These are phyloP conservation scores for Anagrus nilaparvatae DNA, from an alignment of 1,140 invertebrate species.

Conservation along the genomic window DNA sequence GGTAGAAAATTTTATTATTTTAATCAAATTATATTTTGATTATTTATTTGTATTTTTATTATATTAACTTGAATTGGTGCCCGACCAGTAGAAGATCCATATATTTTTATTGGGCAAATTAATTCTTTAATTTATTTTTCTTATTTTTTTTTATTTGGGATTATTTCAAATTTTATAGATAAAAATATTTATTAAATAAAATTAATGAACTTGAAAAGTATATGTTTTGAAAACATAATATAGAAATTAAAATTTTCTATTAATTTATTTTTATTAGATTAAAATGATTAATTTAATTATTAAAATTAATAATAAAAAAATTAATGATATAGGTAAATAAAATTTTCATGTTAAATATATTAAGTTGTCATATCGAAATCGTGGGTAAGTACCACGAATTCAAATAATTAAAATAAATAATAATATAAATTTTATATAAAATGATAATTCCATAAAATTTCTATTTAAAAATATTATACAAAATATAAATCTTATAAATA, in stretches of 20 bases:
- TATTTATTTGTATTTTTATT: conserved; percentile 42
- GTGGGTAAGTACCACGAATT: too few relatives aligned
- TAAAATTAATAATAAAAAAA: conserved; percentile 42
- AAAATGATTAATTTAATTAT: conserved; percentile 27
- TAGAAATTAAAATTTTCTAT: conserved; percentile 43
- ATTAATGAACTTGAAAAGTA: conserved; percentile 50
- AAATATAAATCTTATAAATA: conserved; percentile 53
- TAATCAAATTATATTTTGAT: conserved; percentile 52
- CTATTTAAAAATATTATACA: too few relatives aligned
- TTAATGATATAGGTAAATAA: conserved; percentile 44
- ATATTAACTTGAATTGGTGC: conserved; percentile 58
- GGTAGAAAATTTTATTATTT: conserved; percentile 9
- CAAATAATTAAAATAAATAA: too few relatives aligned
- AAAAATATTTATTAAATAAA: conserved; percentile 7
- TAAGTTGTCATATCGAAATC: too few relatives aligned
- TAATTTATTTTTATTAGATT: conserved; percentile 33
- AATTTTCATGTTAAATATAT: conserved; percentile 46
- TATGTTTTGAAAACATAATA: conserved; percentile 57
- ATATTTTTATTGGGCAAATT: conserved; percentile 48
- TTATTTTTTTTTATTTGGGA: conserved; percentile 43
- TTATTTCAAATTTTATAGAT: conserved; percentile 38
- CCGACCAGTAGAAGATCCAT: conserved; percentile 50
- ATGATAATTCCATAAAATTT: too few relatives aligned
- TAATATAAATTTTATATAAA: too few relatives aligned
- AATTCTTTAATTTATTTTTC: conserved; percentile 48